Evolutionary conservation across 2,888 invertebrate genomes (phyloP), one percentile per base, ranked within the genome.

Genomic region (Drosophila fulvimacula): DNA sequence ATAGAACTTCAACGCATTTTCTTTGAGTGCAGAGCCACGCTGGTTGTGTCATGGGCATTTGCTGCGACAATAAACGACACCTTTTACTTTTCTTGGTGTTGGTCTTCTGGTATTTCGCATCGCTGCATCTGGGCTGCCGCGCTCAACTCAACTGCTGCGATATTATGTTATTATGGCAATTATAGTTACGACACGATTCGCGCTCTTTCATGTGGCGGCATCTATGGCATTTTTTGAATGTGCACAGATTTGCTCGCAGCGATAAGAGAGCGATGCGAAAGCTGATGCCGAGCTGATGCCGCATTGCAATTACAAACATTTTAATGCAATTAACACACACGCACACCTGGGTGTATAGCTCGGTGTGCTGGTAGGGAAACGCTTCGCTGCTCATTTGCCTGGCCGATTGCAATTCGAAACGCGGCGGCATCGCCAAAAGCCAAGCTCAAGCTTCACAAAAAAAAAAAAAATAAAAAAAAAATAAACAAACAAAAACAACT

Each of bases 321-420:
- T 91, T 90, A 91, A 91, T 91, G 91, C 91, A 91, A 91, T 91
- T 91, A 91, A 90, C 90, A 89, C 91, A 91, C 89, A 90, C 63
- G 73, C 56, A 60, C 56, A 51, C 49, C 48, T 48, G 30, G 30
- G 1, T 17, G 3, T 19, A 10, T 11, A 10, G 5, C 44, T 44
- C 34, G 46, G 32, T n/a, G 38, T 17, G 42, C 17, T 24, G 38
- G 56, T 17, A 48, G 48, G 55, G 63, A 48, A 56, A 70, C 61
- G 71, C 53, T 75, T 58, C 63, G 73, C 15, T 57, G 67, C 88
- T 88, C 84, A 86, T 88, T 88, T 88, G 83, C 83, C 88, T 83
- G 46, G 69, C 46, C 75, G 82, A 70, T 65, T 86, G 81, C 81
- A 82, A 82, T 87, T 87, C 78, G 82, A 82, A 81, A 82, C 82